These are phyloP conservation scores for Semaprochilodus insignis DNA, from an alignment of 2,797 vertebrate species.

Conservation along the genomic window DNA sequence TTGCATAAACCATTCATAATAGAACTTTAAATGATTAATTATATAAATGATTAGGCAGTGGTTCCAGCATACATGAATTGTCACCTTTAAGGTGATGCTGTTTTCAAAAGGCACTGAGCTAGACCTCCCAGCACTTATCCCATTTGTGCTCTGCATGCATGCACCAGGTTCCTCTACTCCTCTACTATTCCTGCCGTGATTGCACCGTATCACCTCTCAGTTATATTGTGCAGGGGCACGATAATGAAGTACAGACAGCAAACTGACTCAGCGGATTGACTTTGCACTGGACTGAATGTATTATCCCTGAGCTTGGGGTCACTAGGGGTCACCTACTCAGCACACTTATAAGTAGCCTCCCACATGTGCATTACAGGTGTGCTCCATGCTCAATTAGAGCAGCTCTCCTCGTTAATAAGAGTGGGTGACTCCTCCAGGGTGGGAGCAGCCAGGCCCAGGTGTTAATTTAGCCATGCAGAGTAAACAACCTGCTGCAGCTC, in stretches of 20 bases:
- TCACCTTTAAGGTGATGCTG: not conserved
- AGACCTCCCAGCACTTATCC: not conserved
- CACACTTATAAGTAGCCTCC: slow-evolving; percentile 33
- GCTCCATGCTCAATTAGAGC: slow-evolving; percentile 60
- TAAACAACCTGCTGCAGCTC: slow-evolving; percentile 48
- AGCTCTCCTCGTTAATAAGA: slow-evolving; percentile 61
- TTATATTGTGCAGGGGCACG: slow-evolving; percentile 52
- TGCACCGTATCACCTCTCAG: slow-evolving; percentile 48
- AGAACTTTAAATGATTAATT: too few species aligned
- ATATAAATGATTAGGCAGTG: too few species aligned
- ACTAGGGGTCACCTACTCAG: slow-evolving; percentile 38
- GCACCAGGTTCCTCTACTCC: slow-evolving; percentile 39
- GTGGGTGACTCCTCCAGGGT: slow-evolving; percentile 43
- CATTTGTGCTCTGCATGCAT: slow-evolving; percentile 34
- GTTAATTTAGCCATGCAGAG: slow-evolving; percentile 49
- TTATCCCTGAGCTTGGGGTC: slow-evolving; percentile 20
- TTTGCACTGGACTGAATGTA: slow-evolving; percentile 42
- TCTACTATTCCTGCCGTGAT: slow-evolving; percentile 53
- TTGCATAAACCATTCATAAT: too few species aligned
- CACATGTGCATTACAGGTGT: slow-evolving; percentile 59
- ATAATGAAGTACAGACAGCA: slow-evolving; percentile 55
- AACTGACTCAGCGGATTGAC: slow-evolving; percentile 51
- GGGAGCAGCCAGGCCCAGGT: slow-evolving; percentile 51
- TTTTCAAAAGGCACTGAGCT: not conserved
- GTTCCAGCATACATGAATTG: not conserved